Base-by-base conservation (phyloP, 1,140 invertebrate genomes). In the Drosophila sturtevanti region DNA sequence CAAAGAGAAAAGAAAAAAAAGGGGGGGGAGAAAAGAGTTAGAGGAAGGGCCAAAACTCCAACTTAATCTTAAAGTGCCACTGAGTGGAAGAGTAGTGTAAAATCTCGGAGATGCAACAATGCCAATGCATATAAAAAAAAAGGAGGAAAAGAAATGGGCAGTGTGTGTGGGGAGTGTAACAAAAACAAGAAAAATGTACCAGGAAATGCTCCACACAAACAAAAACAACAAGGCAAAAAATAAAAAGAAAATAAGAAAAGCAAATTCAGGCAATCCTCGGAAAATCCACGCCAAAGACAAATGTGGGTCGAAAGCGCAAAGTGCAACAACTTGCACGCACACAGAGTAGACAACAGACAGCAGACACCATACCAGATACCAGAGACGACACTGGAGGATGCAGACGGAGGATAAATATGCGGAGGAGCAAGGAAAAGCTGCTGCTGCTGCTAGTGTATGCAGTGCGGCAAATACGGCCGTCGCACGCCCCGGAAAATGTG, bases 251-350 rank as follows among this genome's bases (percentile, higher is more conserved):
- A 56, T 34, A 38, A 31, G 41, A 67, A 63, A 60, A 21, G 31
- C 16, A 56, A 37, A 56, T 58, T 18, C 37, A 24, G 51, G 22
- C 41, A 65, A 65, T 66, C 69, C 69, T 54, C 63, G 61, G 60
- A 72, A 72, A 72, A 73, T 73, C 52, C 52, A 18, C 48, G 44
- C 68, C 81, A 85, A 78, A 86, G 82, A 87, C 81, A 87, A 86
- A 89, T 82, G 76, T 89, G 76, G 79, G 82, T 89, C 77, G 84
- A 72, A 89, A 89, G 79, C 79, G 72, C 84, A 87, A 80, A 87
- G 77, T 80, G 73, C 82, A 86, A 79, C 82, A 78, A 87, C 81
- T 78, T 48, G 71, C 63, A 81, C 67, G 66, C 70, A 72, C 58
- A 52, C 67, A 65, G 56, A 61, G 14, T 9, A 31, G 14, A 18